phyloP scores from a whole-genome alignment of 1,140 invertebrate species.

The Drosophila teissieri region DNA sequence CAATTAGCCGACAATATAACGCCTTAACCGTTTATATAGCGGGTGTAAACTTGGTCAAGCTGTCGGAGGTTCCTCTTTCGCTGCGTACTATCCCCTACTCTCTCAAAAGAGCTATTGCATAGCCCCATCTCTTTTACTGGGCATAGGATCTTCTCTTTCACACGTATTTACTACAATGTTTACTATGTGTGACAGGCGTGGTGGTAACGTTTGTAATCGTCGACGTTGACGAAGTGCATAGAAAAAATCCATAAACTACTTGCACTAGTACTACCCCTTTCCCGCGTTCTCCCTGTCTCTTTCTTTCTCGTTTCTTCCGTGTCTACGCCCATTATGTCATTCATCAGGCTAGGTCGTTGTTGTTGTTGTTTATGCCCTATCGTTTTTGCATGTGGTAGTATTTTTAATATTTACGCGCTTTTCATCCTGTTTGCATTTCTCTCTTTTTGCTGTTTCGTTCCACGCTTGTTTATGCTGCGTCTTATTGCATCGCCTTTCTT shows the following conservation, averaged over 20 bases:
- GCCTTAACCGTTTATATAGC: slow-evolving; percentile 3
- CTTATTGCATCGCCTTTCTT: slow-evolving; percentile 33
- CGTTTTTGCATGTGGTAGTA: slow-evolving; percentile 55
- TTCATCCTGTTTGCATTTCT: slow-evolving; percentile 61
- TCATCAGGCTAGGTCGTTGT: slow-evolving; percentile 55
- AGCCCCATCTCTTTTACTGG: slow-evolving; percentile 4
- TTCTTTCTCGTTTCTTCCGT: slow-evolving; percentile 10
- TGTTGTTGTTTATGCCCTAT: slow-evolving; percentile 45
- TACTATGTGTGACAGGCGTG: slow-evolving; percentile 70
- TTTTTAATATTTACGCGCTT: slow-evolving; percentile 69
- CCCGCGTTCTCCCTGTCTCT: background rate
- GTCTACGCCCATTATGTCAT: slow-evolving; percentile 74
- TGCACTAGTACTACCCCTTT: slow-evolving; percentile 31
- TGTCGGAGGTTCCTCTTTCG: background rate
- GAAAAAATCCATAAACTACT: slow-evolving; percentile 80
- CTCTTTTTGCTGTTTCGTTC: slow-evolving; percentile 2
- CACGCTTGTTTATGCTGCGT: slow-evolving; percentile 49
- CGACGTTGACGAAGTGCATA: slow-evolving; percentile 37
- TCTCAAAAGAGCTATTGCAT: background rate
- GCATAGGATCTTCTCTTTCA: slow-evolving; percentile 24
- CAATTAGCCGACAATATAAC: background rate
- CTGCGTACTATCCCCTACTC: slow-evolving; percentile 1
- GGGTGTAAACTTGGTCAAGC: slow-evolving; percentile 36
- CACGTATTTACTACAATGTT: slow-evolving; percentile 78
- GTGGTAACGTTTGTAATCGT: slow-evolving; percentile 27